phyloP scores from a whole-genome alignment of 2,113 vertebrate species.

The Cercopithecus mona region DNA sequence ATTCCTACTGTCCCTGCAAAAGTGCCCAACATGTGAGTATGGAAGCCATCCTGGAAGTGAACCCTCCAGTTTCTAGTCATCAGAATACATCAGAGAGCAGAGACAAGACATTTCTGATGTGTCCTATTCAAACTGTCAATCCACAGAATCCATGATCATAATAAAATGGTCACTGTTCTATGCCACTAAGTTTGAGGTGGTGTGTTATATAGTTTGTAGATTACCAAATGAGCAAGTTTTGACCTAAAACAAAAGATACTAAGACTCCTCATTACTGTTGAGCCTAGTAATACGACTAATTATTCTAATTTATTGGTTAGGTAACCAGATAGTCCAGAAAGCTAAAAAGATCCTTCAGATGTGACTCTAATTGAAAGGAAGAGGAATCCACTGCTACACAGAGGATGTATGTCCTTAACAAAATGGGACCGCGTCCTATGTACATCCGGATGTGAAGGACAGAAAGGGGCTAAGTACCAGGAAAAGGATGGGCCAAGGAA shows the following conservation, averaged over 20 bases:
- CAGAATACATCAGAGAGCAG: not conserved
- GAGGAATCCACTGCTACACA: not conserved
- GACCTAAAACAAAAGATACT: not conserved
- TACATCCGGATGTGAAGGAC: not conserved
- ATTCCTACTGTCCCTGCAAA: not conserved
- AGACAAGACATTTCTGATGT: not conserved
- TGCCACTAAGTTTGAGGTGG: not conserved
- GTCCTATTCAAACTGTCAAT: not conserved
- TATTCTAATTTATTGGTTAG: not conserved
- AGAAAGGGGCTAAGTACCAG: slow-evolving; percentile 25
- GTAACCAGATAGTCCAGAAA: not conserved
- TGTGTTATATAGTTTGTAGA: not conserved
- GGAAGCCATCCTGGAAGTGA: not conserved
- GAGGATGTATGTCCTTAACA: slow-evolving; percentile 3
- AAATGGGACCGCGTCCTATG: not conserved
- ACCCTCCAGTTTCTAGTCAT: not conserved
- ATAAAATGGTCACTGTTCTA: not conserved
- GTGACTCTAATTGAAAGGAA: not conserved
- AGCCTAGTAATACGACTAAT: not conserved
- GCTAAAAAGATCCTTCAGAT: not conserved
- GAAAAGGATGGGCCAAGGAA: slow-evolving; percentile 38
- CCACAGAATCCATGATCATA: not conserved
- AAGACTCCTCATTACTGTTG: not conserved
- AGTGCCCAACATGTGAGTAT: not conserved
- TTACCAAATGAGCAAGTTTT: not conserved